These are phyloP conservation scores for Brachyptera putata DNA, from an alignment of 2,888 invertebrate genomes.

Conservation along the genomic window DNA sequence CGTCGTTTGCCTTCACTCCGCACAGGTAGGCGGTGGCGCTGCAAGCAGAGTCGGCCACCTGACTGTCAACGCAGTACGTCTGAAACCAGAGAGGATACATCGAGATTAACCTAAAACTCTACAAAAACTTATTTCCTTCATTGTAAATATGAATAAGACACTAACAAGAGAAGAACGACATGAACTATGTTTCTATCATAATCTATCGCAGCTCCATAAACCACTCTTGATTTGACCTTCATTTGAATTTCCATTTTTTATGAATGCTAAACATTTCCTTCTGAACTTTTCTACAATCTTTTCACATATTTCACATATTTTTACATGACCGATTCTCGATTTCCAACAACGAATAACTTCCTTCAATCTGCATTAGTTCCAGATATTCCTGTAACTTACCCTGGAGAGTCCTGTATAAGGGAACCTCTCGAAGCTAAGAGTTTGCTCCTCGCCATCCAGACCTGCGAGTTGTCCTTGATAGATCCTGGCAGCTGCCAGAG, in stretches of 20 bases:
- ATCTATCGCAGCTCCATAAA: no score
- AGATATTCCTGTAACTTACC: conserved; percentile 54
- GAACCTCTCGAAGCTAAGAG: conserved; percentile 69
- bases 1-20: conserved; percentile 73
- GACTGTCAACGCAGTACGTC: conserved; percentile 62
- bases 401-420: conserved; percentile 71
- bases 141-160: no score
- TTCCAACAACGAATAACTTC: conserved; percentile 16
- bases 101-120: no score
- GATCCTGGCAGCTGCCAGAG: conserved; percentile 70
- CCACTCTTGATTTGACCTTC: no score
- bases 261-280: no score
- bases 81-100: no score
- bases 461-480: conserved; percentile 61
- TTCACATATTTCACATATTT: conserved; percentile 72
- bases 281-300: no score
- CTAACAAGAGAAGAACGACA: no score
- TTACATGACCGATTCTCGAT: conserved; percentile 38
- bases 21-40: conserved; percentile 75
- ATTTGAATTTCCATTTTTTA: no score
- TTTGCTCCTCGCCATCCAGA: conserved; percentile 62
- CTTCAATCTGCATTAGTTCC: no score
- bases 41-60: conserved; percentile 79
- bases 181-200: no score
- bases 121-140: no score